Percentiles rank a stretch among this genome's conserved stretches.
Evolutionary conservation across 2,113 vertebrate genomes (phyloP).

Genomic region (Regulus satrapa): DNA sequence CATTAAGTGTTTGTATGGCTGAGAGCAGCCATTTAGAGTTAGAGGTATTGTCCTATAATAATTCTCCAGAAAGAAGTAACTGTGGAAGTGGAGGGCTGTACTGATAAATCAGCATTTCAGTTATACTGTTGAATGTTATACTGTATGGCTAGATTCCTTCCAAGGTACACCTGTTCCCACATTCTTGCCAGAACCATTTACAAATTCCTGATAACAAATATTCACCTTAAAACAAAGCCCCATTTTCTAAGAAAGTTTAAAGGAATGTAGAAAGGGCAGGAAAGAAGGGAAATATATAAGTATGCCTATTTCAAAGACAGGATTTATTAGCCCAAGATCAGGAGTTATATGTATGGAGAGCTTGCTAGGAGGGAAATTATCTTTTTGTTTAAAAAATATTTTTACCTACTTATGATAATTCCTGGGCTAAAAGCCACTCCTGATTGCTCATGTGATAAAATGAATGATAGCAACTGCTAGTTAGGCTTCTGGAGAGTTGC

Average conservation of each 20-base stretch:
- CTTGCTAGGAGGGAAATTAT: not conserved
- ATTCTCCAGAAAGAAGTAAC: not conserved
- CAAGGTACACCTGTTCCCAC: not conserved
- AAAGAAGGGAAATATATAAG: not conserved
- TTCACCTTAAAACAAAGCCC: not conserved
- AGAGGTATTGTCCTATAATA: not conserved
- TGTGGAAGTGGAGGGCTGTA: not conserved
- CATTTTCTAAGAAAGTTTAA: not conserved
- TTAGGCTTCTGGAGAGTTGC: not conserved
- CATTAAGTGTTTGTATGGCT: not conserved
- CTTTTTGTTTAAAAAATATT: not conserved
- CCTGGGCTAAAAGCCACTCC: not conserved
- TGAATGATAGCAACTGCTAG: not conserved
- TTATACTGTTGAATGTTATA: not conserved
- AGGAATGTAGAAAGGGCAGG: not conserved
- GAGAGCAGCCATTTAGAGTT: not conserved
- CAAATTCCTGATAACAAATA: not conserved
- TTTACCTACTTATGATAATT: not conserved
- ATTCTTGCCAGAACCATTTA: not conserved
- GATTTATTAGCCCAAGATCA: not conserved
- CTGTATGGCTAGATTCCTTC: not conserved
- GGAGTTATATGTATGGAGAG: not conserved
- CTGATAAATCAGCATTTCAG: not conserved
- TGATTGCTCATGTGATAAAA: not conserved
- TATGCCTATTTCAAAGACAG: not conserved